Evolutionary conservation across 1,140 invertebrate species (phyloP), one percentile per base, ranked within the genome.

Genomic region (Calliopsis andreniformis): DNA sequence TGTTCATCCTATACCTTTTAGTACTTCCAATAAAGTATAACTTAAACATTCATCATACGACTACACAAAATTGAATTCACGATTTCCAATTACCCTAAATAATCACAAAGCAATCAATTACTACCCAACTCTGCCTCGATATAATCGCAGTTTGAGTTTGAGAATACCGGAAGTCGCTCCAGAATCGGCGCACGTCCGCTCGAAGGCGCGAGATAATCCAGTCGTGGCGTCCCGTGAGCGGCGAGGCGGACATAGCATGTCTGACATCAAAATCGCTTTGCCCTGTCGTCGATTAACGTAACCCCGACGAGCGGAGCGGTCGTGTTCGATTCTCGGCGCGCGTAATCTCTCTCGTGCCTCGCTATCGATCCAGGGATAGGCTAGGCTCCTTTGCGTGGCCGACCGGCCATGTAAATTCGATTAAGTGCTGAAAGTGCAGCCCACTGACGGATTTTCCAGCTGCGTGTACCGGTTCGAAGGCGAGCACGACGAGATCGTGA

Each of bases 391-490:
- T 83, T 83, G 70, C 76, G 69, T 62, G 64, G 49, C 66, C 66
- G 80, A 51, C 45, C 62, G 67, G 63, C 63, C 82, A 63, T 83
- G 62, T 73, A 83, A 45, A 80, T 80, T 80, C 82, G 72, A 84
- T 84, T 76, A 80, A 83, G 66, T 69, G 53, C 35, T 64, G 66
- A 78, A 78, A 83, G 81, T 83, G 78, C 81, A 83, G 63, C 62
- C 73, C 42, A 55, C 56, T 3, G 79, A 84, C 70, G 84, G 67
- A 86, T 78, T 85, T 93, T 93, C 62, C 92, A 96, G 95, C 89
- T 98, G 97, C 89, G 93, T 96, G 28, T 98, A 97, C 89, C 95
- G 96, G 42, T 97, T 97, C 84, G 96, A 97, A 91, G 96, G 95
- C 0, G 95, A 96, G 82, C 93, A 94, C 42, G 96, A 96, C 43